Conservation (phyloP, 2,888 invertebrate species). For the Drosophila meridiana region DNA sequence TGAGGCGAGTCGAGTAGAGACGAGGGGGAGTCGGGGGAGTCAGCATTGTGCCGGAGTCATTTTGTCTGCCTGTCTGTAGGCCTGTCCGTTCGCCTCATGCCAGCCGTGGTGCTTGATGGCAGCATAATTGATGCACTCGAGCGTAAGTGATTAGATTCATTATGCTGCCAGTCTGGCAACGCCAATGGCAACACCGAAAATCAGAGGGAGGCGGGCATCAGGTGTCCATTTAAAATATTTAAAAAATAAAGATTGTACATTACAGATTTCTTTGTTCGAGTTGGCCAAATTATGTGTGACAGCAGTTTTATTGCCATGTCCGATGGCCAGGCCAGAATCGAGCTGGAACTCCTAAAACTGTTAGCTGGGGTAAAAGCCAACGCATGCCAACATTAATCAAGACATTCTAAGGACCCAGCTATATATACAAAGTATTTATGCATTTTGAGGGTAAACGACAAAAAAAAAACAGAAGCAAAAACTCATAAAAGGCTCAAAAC, state of each 20-base stretch:
- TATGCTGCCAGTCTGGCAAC: slow-evolving; percentile 74
- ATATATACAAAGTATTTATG: slow-evolving; percentile 66
- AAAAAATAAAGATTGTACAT: slow-evolving; percentile 36
- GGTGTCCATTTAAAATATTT: slow-evolving; percentile 60
- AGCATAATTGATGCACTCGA: slow-evolving; percentile 85
- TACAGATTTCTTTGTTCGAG: slow-evolving; percentile 14
- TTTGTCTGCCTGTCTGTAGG: slow-evolving; percentile 66
- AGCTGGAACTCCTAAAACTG: background rate
- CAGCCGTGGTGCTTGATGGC: slow-evolving; percentile 77
- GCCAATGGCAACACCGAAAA: slow-evolving; percentile 26
- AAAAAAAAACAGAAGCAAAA: slow-evolving; percentile 22
- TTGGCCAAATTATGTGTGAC: slow-evolving; percentile 76
- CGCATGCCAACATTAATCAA: slow-evolving; percentile 79
- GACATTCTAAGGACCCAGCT: slow-evolving; percentile 57
- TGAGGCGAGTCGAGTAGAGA: background rate
- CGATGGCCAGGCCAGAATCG: slow-evolving; percentile 21
- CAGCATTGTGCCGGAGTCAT: slow-evolving; percentile 45
- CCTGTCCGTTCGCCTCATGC: slow-evolving; percentile 44
- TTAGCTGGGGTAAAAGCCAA: slow-evolving; percentile 70
- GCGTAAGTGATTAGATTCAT: slow-evolving; percentile 85
- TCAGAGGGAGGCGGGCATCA: slow-evolving; percentile 35
- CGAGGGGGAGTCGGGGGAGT: background rate
- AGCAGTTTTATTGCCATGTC: slow-evolving; percentile 69
- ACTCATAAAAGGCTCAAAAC: slow-evolving; percentile 63
- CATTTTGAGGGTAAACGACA: slow-evolving; percentile 62